Evolutionary conservation across 2,888 invertebrate species (phyloP), one percentile per base, ranked within the genome.

Genomic region (Herminia tarsipennalis): DNA sequence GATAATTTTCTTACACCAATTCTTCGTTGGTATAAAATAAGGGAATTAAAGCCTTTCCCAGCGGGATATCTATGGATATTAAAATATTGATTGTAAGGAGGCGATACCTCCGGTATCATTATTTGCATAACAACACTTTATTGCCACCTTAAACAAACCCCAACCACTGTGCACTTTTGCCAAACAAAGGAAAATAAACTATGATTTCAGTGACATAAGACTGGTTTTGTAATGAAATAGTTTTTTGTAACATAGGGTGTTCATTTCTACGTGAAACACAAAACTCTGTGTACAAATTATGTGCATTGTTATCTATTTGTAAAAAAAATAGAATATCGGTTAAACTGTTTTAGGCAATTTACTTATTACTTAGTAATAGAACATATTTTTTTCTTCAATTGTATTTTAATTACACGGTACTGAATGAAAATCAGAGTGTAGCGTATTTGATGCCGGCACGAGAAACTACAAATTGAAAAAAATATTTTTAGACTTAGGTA

Each of bases 121-220:
- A 66, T 64, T 66, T 67, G 58, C 67, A 70, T 67, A 70, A 70
- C 66, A 52, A 37, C 42, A 59, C 53, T 70, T 70, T 70, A 70
- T 70, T 70, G 48, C 61, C 43, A 38, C 35, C 51, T 54, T n/a
- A 22, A n/a, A 32, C 18, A 40, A 28, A 37, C 45, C 56, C 55
- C 47, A 27, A 35, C 24, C 27, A 25, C 29, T 47, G 44, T 51
- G 22, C 43, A 42, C 9, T 22, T 25, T 13, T 1, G 4, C 2
- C 0, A 1, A 0, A 4, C 12, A 22, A 18, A 21, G 18, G 0
- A 50, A 50, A 52, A 6, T 32, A 0, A n/a, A 43, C 13, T 6
- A n/a, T 59, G 22, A 9, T 0, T 1, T 0, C 0, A 0, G 1
- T 0, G 0, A 0, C 0, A 4, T 45, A 33, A 39, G 5, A 27